These are phyloP conservation scores for Patagioenas fasciata DNA, from an alignment of 2,113 vertebrate genomes.

Conservation along the genomic window DNA sequence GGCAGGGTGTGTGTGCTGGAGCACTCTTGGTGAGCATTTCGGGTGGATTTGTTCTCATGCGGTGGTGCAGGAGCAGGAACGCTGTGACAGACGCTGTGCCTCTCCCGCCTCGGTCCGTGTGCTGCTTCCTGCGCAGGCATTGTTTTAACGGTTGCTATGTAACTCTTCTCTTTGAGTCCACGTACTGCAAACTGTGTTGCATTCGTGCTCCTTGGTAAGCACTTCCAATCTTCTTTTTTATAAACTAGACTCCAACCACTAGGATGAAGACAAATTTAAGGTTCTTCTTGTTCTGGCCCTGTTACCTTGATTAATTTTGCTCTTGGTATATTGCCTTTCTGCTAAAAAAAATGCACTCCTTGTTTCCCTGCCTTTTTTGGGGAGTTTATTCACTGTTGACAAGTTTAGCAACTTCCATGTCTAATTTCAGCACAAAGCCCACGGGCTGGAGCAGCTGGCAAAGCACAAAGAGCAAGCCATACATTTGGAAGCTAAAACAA, in stretches of 20 bases:
- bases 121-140: not conserved
- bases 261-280: not conserved
- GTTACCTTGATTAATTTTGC: not conserved
- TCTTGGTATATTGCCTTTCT: not conserved
- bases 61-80: not conserved
- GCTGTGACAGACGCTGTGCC: not conserved
- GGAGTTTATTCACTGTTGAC: not conserved
- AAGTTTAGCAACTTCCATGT: not conserved
- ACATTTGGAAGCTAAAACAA: not conserved
- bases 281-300: not conserved
- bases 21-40: not conserved
- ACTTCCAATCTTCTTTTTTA: not conserved
- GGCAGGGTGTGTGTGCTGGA: not conserved
- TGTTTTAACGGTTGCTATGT: not conserved
- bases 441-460: not conserved
- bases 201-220: not conserved
- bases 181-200: not conserved
- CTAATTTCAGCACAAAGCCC: not conserved
- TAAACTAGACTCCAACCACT: not conserved
- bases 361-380: not conserved
- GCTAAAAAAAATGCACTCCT: not conserved
- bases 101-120: not conserved
- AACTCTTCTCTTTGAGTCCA: not conserved
- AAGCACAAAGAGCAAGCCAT: not conserved
- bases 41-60: not conserved